Evolutionary conservation across 1,140 invertebrate genomes (phyloP), one percentile per base, ranked within the genome.

Genomic region (Scaptodrosophila lebanonensis): DNA sequence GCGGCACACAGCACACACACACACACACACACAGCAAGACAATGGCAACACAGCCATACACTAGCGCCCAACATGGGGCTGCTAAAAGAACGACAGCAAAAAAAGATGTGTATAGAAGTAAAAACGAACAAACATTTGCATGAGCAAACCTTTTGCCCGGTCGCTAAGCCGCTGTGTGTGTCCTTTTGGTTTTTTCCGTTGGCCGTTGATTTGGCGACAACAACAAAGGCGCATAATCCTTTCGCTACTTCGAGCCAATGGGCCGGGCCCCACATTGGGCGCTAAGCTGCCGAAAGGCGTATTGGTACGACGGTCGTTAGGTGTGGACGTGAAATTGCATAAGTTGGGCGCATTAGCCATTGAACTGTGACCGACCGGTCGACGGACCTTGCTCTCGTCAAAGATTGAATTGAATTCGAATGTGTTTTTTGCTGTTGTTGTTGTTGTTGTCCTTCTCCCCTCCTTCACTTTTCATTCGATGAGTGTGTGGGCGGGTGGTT

Each of bases 311-410:
- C 36, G 47, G 17, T 36, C 47, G 47, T 49, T 47, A 49, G 32
- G 47, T 49, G 47, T 51, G 73, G 38, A 83, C 75, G 75, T 83
- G 75, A 66, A 82, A 61, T 70, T 70, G 75, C 75, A 82, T 75
- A 70, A 82, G 58, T 39, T 62, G 51, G 53, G 51, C 70, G 76
- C 76, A 82, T 82, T 82, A 82, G 70, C 76, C 73, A 82, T 79
- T 82, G 73, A 79, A 82, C 79, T 82, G 47, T 69, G n/a, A n/a
- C n/a, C n/a, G n/a, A n/a, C n/a, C n/a, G 22, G 8, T 25, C 22
- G 22, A 25, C 8, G 22, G 22, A 25, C 22, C 22, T 25, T 25
- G 8, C 3, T 8, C 22, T 25, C 8, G 18, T 1, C 6, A 17
- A 39, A 33, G n/a, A 22, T 25, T 17, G 36, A 42, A 8, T 4